Evolutionary conservation across 64 coral and sea anemone genomes (phyloP), one percentile per base, ranked within the genome.

Genomic region (Porites lutea): DNA sequence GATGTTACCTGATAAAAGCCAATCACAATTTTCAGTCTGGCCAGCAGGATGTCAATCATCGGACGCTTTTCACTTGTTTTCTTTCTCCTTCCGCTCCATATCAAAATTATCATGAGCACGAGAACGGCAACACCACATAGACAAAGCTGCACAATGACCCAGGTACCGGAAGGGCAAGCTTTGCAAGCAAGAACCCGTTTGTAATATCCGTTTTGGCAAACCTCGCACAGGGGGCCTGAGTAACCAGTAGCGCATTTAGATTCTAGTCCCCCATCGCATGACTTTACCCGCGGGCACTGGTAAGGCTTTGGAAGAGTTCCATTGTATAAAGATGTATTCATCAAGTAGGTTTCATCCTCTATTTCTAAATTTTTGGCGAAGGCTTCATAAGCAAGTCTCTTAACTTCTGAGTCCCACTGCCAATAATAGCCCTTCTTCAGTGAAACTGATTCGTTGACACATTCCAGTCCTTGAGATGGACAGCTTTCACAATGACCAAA

Each of bases 1-100:
- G 77, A 82, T 45, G 86, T 89, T 10, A 94, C 77, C 53, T 94
- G 92, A 49, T 94, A 94, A 15, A 94, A 94, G 48, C 92, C 65
- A 74, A 94, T 60, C 1, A 94, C 57, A 74, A 89, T 89, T 63
- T 93, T 93, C 15, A 93, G 63, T 48, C 61, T 93, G 23, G 91
- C 74, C 49, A 87, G 68, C 15, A 93, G 70, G 7, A 75, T 82
- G 50, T 87, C 91, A 20, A 82, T 55, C 18, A 68, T 58, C 13
- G 91, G 78, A 14, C 91, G 84, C 16, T 65, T 70, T 6, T 55
- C 5, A 4, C 12, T 76, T 50, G n/a, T 70, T 48, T 48, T 14
- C 9, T 48, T 68, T 60, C 83, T 78, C 19, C 48, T 87, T 7
- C 78, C 91, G 37, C 10, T 21, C 43, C 65, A 82, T 4, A 89